Percentiles rank a stretch among this genome's conserved stretches.
These are phyloP conservation scores for Lasioglossum marginatum DNA, from an alignment of 2,888 invertebrate genomes.

Conservation along the genomic window DNA sequence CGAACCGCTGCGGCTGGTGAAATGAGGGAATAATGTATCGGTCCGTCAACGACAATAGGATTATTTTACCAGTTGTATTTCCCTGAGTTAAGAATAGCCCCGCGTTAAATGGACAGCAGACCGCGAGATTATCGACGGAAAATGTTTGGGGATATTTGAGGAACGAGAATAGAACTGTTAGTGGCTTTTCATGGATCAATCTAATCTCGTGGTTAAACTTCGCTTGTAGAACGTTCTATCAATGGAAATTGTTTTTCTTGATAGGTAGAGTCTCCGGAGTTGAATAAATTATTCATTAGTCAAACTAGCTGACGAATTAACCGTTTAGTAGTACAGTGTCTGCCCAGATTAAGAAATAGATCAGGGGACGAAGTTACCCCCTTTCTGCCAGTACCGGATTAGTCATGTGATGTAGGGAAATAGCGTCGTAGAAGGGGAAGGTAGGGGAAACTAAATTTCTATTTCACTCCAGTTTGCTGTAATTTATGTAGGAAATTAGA, in stretches of 20 bases:
- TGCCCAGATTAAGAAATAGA: neutral
- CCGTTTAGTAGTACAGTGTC: no score
- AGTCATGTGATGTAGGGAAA: no score
- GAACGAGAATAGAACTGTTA: neutral
- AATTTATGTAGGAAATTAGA: no score
- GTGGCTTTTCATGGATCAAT: neutral
- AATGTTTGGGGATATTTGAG: neutral
- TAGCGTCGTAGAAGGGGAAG: no score
- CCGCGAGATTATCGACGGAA: neutral
- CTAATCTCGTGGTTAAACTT: neutral
- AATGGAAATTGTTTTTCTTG: neutral
- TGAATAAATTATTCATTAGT: neutral
- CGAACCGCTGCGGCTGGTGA: neutral
- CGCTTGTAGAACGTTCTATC: no score
- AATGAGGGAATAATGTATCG: neutral
- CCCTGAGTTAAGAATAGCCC: neutral
- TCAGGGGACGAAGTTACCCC: no score
- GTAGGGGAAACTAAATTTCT: no score
- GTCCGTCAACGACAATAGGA: neutral
- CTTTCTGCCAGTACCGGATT: no score
- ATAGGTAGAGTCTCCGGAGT: neutral
- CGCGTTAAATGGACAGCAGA: neutral
- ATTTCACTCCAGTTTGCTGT: no score
- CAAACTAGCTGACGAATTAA: neutral
- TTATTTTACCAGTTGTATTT: neutral